Evolutionary conservation across 2,797 vertebrate species (phyloP), one percentile per base, ranked within the genome.

Genomic region (Coendou prehensilis): DNA sequence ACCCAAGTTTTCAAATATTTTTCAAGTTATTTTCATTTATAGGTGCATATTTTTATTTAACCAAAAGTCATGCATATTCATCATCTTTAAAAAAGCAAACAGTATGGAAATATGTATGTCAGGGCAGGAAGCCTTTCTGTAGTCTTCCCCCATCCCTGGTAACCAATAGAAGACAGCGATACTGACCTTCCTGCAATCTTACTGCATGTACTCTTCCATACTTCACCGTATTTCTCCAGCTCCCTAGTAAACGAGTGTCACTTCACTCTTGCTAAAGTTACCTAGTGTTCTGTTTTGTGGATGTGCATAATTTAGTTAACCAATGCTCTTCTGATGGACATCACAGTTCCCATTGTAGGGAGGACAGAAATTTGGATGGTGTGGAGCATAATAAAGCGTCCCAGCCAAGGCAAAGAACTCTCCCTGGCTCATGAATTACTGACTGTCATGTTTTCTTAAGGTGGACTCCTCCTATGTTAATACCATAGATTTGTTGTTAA

Each of bases 271-370:
- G 91, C 56, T 4, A 94, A 91, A 88, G 52, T 56, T 90, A 6
- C 50, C 23, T 52, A 9, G 0, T 30, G 4, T 90, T 92, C 59
- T 28, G 7, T 56, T 85, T 9, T 61, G 41, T 56, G 23, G 4
- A 93, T 52, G 79, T 71, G 18, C 52, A 33, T 82, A 50, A n/a
- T 73, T 91, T 63, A 79, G 67, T 80, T 85, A 86, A 78, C 52
- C 45, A 83, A 0, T 84, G 80, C 11, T 47, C 50, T 91, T 83
- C 56, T 73, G 28, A 67, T 59, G 59, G 57, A 30, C 50, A 2
- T 67, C 54, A 33, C 1, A 6, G 37, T 91, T 78, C 52, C 85
- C 18, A 11, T 6, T 61, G 5, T 17, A 2, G 13, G 59, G 13
- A 54, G 30, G 64, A 3, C n/a, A 41, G n/a, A 1, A n/a, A 78